These are phyloP conservation scores for Mya arenaria DNA, from an alignment of 1,140 invertebrate species.

Conservation along the genomic window DNA sequence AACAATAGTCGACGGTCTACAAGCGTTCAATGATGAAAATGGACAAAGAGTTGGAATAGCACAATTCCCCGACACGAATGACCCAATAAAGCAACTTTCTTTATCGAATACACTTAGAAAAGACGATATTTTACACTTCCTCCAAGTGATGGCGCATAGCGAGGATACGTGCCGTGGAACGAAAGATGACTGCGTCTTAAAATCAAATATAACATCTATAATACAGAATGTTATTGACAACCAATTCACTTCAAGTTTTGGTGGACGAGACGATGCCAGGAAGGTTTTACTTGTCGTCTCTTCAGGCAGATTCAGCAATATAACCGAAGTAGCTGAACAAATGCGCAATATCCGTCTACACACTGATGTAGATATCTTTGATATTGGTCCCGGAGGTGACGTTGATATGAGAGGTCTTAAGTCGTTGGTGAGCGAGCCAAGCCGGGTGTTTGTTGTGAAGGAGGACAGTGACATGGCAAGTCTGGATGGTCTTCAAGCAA, in stretches of 20 bases:
- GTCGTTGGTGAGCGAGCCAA: constrained; percentile 10
- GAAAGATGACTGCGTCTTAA: not conserved
- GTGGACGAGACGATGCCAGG: constrained; percentile 1
- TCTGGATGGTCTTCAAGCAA: no score
- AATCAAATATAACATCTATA: not conserved
- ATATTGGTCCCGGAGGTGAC: constrained; percentile 16
- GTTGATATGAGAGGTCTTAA: not conserved
- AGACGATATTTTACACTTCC: not conserved
- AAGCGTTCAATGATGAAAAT: not conserved
- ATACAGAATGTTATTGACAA: no score
- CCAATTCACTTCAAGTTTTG: not conserved
- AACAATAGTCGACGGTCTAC: not conserved
- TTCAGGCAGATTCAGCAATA: not conserved
- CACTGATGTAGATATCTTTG: not conserved
- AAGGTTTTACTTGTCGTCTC: not conserved
- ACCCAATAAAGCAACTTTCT: not conserved
- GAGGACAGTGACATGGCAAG: no score
- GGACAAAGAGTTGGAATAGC: not conserved
- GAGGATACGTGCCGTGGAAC: not conserved
- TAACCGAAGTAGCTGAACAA: not conserved
- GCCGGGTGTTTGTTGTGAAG: constrained; percentile 11
- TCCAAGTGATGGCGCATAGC: not conserved
- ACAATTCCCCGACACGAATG: not conserved
- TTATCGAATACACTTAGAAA: not conserved
- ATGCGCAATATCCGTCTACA: not conserved